Evolutionary conservation across 2,797 vertebrate species (phyloP).

Genomic region (Hypotaenidia okinawae): DNA sequence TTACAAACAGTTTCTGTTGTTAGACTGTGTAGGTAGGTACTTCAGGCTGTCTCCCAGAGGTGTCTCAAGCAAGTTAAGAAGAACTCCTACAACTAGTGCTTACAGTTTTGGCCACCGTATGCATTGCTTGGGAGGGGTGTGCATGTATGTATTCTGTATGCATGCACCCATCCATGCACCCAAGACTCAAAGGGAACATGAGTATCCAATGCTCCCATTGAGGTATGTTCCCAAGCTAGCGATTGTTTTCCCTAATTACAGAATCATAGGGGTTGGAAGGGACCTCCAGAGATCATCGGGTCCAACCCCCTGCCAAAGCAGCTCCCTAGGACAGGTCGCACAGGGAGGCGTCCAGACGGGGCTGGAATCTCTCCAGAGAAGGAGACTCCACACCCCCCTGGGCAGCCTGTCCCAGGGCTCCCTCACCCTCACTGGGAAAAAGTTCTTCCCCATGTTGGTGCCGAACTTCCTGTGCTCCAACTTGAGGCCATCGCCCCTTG

Average conservation of each 20-base stretch:
- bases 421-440: too few species aligned
- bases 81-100: neutral
- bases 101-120: neutral
- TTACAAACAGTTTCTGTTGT: neutral
- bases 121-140: neutral
- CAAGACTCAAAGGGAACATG: neutral
- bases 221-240: neutral
- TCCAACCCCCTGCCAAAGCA: too few species aligned
- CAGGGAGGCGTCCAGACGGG: too few species aligned
- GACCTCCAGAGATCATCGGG: too few species aligned
- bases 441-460: too few species aligned
- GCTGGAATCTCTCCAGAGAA: too few species aligned
- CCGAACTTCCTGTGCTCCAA: too few species aligned
- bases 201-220: neutral
- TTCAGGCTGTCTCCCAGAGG: neutral
- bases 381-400: too few species aligned
- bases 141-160: rapidly evolving
- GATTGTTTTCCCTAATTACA: neutral
- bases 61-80: neutral
- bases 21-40: neutral
- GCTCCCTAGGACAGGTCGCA: too few species aligned
- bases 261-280: too few species aligned
- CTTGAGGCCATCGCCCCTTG: too few species aligned
- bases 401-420: too few species aligned
- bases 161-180: neutral